Base-by-base conservation (phyloP, 2,113 vertebrate species). In the Eudyptes chrysolophus region DNA sequence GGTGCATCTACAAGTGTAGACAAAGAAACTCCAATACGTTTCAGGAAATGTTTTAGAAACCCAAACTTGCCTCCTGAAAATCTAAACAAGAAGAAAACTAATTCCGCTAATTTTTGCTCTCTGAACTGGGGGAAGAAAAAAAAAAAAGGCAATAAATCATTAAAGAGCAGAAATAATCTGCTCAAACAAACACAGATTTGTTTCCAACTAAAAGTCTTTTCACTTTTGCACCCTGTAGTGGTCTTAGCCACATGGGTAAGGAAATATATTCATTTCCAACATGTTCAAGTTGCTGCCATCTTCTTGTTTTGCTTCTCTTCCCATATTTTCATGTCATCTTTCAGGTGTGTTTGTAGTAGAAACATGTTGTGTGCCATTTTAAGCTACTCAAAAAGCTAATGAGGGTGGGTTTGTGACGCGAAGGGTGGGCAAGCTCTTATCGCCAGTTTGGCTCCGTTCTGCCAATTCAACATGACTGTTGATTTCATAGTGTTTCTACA, bases 201-300 rank as follows among this genome's bases (percentile, higher is more conserved):
- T 58, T 85, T 62, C 24, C 36, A 49, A 6, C 16, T 74, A 9
- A 10, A 32, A 69, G 12, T 38, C 10, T 60, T 68, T 42, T 64
- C 7, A 6, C 11, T 64, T 88, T 72, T 86, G 11, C 26, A 13
- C 26, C 40, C 25, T 38, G 8, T 34, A 8, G 42, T 32, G 79
- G 13, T 76, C 57, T 81, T 52, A 66, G 29, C n/a, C 32, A 9
- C 7, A 0, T 4, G 8, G 46, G 10, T n/a, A 68, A 71, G 44
- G 46, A 86, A n/a, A 44, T 12, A 8, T 2, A 17, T 64, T 44
- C 0, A 17, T 77, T 92, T 48, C 36, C 51, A 74, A 0, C 19
- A 8, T 1, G 0, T 46, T 62, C 36, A 26, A 20, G 49, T 44
- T 13, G 0, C 44, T 89, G 68, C 54, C 17, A 10, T 52, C 42